A percentile compares a stretch with the other conserved stretches of the same genome.
phyloP scores from a whole-genome alignment of 1,140 invertebrate species.

The Drosophila mojavensis region DNA sequence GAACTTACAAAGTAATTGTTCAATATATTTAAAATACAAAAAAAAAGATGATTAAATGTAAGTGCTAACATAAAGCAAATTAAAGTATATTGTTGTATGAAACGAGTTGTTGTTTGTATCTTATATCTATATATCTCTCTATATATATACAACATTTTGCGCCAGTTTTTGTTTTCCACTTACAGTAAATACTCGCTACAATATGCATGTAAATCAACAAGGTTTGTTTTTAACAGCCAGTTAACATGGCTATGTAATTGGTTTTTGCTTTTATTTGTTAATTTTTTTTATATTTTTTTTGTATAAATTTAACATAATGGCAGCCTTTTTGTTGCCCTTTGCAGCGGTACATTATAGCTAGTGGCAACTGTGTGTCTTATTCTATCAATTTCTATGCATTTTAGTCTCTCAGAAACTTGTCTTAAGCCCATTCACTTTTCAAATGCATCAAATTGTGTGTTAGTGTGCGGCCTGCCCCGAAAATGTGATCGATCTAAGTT shows the following conservation, averaged over 20 bases:
- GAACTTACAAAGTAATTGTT: conserved; percentile 34
- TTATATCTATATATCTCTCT: conserved; percentile 1
- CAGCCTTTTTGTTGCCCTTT: conserved; percentile 17
- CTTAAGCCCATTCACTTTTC: no score
- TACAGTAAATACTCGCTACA: conserved; percentile 34
- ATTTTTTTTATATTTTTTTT: background rate
- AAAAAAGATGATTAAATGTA: conserved; percentile 1
- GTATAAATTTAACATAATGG: conserved; percentile 17
- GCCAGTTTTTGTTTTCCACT: conserved; percentile 6
- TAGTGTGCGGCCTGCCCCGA: background rate
- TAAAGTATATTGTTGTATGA: conserved; percentile 12
- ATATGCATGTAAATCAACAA: conserved; percentile 52
- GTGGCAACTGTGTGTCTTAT: background rate
- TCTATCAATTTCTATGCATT: background rate
- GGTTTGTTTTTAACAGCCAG: conserved; percentile 41
- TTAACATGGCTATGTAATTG: conserved; percentile 37
- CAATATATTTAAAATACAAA: conserved; percentile 4
- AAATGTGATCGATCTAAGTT: conserved; percentile 11
- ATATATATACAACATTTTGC: conserved; percentile 22
- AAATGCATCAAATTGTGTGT: no score
- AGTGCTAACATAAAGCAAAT: background rate
- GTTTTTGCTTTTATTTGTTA: conserved; percentile 5
- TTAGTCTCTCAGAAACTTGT: background rate
- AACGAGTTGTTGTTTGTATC: conserved; percentile 7
- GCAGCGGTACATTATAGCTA: background rate